These are phyloP conservation scores for Conomelus anceps DNA, from an alignment of 2,888 invertebrate species.

Conservation along the genomic window DNA sequence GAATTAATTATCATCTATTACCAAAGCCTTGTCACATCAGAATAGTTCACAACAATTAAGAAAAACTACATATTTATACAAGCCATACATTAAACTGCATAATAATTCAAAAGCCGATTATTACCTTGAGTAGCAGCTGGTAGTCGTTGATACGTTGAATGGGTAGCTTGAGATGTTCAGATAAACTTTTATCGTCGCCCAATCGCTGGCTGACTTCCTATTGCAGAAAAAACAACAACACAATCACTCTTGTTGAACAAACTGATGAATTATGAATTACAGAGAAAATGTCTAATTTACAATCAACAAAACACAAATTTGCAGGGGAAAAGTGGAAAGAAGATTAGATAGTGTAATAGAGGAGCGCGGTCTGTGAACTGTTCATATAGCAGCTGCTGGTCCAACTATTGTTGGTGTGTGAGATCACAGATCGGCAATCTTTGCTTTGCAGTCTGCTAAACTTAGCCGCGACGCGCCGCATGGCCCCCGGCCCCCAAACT, in stretches of 20 bases:
- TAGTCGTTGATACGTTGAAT: conserved; percentile 95
- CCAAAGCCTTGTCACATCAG: no score
- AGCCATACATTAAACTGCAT: no score
- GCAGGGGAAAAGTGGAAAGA: no score
- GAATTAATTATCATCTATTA: no score
- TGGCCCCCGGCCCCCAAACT: not conserved
- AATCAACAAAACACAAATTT: not conserved
- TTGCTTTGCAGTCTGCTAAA: not conserved
- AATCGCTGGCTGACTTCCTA: conserved; percentile 78
- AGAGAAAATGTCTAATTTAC: not conserved
- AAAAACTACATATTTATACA: no score
- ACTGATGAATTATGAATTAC: not conserved
- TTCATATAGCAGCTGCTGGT: not conserved
- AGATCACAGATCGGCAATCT: not conserved
- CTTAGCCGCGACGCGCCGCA: not conserved
- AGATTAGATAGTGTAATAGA: not conserved
- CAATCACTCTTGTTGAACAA: conserved; percentile 10
- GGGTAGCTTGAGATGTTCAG: conserved; percentile 87
- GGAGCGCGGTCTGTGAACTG: not conserved
- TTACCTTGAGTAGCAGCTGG: conserved; percentile 81
- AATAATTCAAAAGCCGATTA: no score
- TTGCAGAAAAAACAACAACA: conserved; percentile 35
- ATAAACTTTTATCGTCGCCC: conserved; percentile 80
- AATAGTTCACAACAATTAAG: no score
- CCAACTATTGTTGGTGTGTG: not conserved